Evolutionary conservation across 2,888 invertebrate genomes (phyloP), one percentile per base, ranked within the genome.

Genomic region (Pristionchus entomophagus): DNA sequence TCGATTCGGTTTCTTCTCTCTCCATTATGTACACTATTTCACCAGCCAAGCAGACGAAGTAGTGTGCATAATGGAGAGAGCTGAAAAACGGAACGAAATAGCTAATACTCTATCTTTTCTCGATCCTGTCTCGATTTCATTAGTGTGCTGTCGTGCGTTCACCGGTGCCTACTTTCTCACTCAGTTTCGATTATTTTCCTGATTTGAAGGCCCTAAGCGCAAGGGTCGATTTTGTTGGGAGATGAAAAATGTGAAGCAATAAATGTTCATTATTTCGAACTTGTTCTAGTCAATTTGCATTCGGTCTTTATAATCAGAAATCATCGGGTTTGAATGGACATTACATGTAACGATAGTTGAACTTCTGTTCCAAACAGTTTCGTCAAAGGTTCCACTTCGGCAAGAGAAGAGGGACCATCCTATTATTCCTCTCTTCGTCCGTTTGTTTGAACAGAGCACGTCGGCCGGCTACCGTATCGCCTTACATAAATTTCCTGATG

Each of bases 361-460:
- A 45, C 45, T 45, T 45, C n/a, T n/a, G 56, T 8, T 17, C 22
- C 56, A 22, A 17, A 56, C 5, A n/a, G n/a, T 56, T n/a, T 56
- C 12, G n/a, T n/a, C n/a, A n/a, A 49, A 49, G n/a, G n/a, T n/a
- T n/a, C n/a, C n/a, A n/a, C n/a, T 17, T 17, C 22, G 56, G 56
- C n/a, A 6, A 32, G 73, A 56, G 73, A 45, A 45, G 73, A 73
- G 38, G 32, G 41, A 12, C 17, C 73, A 41, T 73, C 41, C 73
- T 73, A 73, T 73, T 73, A 73, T 73, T 73, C 73, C n/a, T 65
- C 65, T 29, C 69, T 14, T 35, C 69, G 35, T 22, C n/a, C 45
- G 45, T 45, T 73, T 73, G 73, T 73, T 73, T 73, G 73, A 73
- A 73, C 73, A 73, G 73, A 29, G 73, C 41, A 35, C 73, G 45